A percentile compares a stretch with the other conserved stretches of the same genome.
These are phyloP conservation scores for Eledone cirrhosa DNA, from an alignment of 2,888 invertebrate species.

Conservation along the genomic window DNA sequence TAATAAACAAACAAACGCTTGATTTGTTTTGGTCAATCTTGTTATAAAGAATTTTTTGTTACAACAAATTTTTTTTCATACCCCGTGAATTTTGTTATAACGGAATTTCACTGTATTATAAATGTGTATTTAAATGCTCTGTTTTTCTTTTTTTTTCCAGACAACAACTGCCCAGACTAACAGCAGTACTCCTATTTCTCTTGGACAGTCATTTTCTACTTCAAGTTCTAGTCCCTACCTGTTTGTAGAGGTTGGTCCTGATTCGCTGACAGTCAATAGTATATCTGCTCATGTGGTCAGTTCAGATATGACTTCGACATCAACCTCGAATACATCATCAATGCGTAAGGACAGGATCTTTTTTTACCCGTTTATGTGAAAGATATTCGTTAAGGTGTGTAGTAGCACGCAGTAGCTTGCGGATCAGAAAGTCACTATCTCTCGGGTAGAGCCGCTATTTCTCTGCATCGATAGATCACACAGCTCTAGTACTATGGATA, in stretches of 20 bases:
- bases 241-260: constrained; percentile 72
- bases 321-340: constrained; percentile 27
- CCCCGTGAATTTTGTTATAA: too few relatives aligned
- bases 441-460: too few relatives aligned
- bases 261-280: constrained; percentile 68
- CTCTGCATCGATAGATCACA: too few relatives aligned
- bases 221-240: constrained; percentile 61
- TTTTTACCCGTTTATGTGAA: not conserved
- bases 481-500: too few relatives aligned
- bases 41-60: too few relatives aligned
- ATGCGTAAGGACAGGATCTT: not conserved
- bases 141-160: not conserved
- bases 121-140: too few relatives aligned
- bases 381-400: constrained; percentile 7
- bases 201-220: constrained; percentile 29
- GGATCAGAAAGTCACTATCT: too few relatives aligned
- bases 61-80: too few relatives aligned
- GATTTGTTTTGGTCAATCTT: too few relatives aligned
- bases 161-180: constrained; percentile 7
- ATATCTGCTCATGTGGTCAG: constrained; percentile 66
- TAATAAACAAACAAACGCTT: too few relatives aligned
- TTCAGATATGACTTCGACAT: constrained; percentile 32
- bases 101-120: too few relatives aligned
- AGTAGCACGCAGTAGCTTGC: too few relatives aligned
- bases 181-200: not conserved